Evolutionary conservation across 64 coral and sea anemone genomes (phyloP).

Genomic region (Anthopleura sola): DNA sequence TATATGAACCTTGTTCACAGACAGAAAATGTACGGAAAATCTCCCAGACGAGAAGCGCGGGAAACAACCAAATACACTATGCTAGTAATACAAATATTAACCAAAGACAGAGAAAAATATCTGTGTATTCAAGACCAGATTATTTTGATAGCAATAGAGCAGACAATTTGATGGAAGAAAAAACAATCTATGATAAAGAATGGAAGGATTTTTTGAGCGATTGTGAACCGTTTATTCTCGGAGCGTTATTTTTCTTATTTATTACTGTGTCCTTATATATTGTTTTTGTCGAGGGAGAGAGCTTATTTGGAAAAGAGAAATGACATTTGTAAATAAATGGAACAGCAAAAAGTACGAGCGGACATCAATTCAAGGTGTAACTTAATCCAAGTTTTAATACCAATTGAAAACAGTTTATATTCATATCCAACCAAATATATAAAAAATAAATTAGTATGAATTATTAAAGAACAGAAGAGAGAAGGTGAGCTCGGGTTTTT

Average conservation of each 20-base stretch:
- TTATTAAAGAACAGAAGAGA: background rate
- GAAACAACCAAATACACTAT: background rate
- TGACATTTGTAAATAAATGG: background rate
- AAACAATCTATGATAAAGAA: background rate
- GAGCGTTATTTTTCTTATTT: conserved; percentile 29
- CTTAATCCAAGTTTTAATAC: background rate
- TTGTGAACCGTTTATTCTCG: conserved; percentile 28
- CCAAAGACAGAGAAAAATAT: conserved; percentile 19
- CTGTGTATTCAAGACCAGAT: conserved; percentile 27
- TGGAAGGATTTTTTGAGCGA: background rate
- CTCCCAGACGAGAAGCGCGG: background rate
- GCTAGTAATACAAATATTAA: background rate
- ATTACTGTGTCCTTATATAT: conserved; percentile 47
- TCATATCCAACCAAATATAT: background rate
- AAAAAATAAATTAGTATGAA: background rate
- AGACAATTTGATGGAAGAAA: background rate
- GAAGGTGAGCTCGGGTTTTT: background rate
- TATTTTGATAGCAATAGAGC: background rate
- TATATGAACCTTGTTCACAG: background rate
- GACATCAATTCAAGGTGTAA: background rate
- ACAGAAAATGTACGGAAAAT: background rate
- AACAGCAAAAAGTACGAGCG: background rate
- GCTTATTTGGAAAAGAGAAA: conserved; percentile 42
- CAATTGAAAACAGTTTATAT: background rate
- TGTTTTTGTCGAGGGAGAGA: conserved; percentile 45